Evolutionary conservation across 2,888 invertebrate species (phyloP).

Genomic region (Kuschelorhynchus macadamiae): DNA sequence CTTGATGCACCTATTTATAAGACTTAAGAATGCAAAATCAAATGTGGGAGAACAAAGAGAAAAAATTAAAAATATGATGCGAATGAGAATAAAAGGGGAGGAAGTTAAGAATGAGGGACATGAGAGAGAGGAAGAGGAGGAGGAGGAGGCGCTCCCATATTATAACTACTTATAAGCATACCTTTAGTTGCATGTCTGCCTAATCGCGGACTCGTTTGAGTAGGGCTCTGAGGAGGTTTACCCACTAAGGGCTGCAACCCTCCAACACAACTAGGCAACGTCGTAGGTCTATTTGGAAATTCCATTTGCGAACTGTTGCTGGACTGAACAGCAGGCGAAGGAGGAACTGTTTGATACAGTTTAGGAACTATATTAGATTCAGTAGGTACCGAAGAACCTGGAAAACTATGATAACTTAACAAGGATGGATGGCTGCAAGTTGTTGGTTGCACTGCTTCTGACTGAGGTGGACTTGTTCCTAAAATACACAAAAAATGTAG

Average conservation of each 20-base stretch:
- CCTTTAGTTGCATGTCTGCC: conserved; percentile 60
- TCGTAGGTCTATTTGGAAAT: conserved; percentile 54
- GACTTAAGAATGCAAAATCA: too few species aligned
- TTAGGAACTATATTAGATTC: conserved; percentile 58
- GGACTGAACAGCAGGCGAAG: conserved; percentile 67
- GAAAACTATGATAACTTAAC: conserved; percentile 70
- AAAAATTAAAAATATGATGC: too few species aligned
- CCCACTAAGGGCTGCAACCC: conserved; percentile 64
- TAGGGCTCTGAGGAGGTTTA: conserved; percentile 78
- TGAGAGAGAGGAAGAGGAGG: too few species aligned
- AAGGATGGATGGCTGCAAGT: conserved; percentile 65
- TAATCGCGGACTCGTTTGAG: conserved; percentile 73
- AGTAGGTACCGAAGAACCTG: conserved; percentile 67
- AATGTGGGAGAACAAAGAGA: too few species aligned
- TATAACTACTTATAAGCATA: too few species aligned
- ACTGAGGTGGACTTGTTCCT: conserved; percentile 77
- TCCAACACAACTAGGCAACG: conserved; percentile 56
- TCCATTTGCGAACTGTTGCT: conserved; percentile 47
- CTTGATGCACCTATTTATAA: too few species aligned
- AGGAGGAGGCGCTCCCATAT: too few species aligned
- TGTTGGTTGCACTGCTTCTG: conserved; percentile 64
- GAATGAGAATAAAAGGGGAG: too few species aligned
- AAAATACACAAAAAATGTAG: conserved; percentile 33
- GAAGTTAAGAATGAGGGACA: too few species aligned
- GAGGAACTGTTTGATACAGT: conserved; percentile 68